Evolutionary conservation across 2,888 invertebrate genomes (phyloP).

Genomic region (Disparrhopalites patrizii): DNA sequence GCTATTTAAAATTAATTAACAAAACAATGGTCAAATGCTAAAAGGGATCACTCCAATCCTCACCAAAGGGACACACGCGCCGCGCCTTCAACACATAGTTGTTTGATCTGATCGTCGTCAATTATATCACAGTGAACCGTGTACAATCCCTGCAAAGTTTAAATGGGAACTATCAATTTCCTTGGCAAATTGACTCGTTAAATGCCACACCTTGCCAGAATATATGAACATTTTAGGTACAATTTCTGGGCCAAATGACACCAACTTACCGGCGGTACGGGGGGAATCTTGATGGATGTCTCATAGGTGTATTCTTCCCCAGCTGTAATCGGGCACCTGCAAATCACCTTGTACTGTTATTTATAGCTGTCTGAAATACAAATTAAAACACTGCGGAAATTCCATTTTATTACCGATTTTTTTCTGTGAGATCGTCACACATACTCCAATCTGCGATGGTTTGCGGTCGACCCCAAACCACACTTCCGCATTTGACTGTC

Average conservation of each 20-base stretch:
- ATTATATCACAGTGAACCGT: conserved; percentile 10
- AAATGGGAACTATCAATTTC: background rate
- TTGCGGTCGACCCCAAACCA: background rate
- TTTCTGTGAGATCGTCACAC: background rate
- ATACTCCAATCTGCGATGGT: conserved; percentile 1
- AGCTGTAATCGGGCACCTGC: background rate
- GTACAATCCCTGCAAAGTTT: conserved; percentile 3
- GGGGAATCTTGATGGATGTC: background rate
- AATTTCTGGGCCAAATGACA: background rate
- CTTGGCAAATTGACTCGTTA: background rate
- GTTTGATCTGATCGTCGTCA: background rate
- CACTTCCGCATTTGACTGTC: conserved; percentile 14
- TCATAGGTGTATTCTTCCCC: conserved; percentile 7
- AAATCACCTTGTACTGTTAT: too few relatives aligned
- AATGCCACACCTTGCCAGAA: background rate
- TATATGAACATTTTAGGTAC: background rate
- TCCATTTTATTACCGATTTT: too few relatives aligned
- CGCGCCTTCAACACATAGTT: conserved; percentile 3
- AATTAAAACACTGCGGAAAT: too few relatives aligned
- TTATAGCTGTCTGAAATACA: too few relatives aligned
- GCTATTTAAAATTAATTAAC: too few relatives aligned
- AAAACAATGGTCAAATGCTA: too few relatives aligned
- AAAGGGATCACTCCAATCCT: too few relatives aligned
- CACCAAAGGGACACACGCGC: background rate
- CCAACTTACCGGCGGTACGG: background rate